Base-by-base conservation (phyloP, 2,113 vertebrate genomes). In the Melanostigma gelatinosum region DNA sequence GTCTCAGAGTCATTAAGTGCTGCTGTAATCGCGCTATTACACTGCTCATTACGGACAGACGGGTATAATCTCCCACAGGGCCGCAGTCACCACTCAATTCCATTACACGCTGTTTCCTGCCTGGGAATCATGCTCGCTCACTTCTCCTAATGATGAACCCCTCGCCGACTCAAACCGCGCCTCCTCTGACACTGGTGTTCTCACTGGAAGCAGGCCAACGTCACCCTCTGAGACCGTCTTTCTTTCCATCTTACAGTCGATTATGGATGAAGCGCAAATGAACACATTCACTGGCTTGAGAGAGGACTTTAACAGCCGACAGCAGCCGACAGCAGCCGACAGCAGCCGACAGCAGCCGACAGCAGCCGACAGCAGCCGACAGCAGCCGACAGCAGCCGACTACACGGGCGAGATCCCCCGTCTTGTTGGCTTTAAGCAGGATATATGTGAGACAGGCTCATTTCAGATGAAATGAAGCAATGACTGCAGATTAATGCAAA, bases 11-110 rank as follows among this genome's bases (percentile, higher is more conserved):
- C 92, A 94, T 92, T 94, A 93, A 89, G 89, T 72, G 85, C 79
- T 73, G 86, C 89, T 82, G 87, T 92, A 93, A 93, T 93, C 80
- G 73, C 83, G 82, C 89, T 84, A 93, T 94, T 94, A 94, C 69
- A 83, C 87, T 78, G 85, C 93, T 94, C 91, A 93, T 94, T 94
- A 93, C 77, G 69, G 85, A 90, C 87, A 91, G 84, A 87, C 90
- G 87, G 87, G 88, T 82, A 88, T 83, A 85, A 90, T 92, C 89
- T 92, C 93, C 92, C 90, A 89, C 80, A 71, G 89, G 89, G 88
- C 80, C 63, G 11, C 85, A 72, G 79, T 85, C 91, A 84, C 86
- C 84, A 84, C 85, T 93, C 86, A 84, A 72, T 91, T 92, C 86
- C 86, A 91, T 93, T 89, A 94, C 70, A 85, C 82, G 42, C 70